Evolutionary conservation across 2,888 invertebrate species (phyloP).

Genomic region (Brachycybe producta): DNA sequence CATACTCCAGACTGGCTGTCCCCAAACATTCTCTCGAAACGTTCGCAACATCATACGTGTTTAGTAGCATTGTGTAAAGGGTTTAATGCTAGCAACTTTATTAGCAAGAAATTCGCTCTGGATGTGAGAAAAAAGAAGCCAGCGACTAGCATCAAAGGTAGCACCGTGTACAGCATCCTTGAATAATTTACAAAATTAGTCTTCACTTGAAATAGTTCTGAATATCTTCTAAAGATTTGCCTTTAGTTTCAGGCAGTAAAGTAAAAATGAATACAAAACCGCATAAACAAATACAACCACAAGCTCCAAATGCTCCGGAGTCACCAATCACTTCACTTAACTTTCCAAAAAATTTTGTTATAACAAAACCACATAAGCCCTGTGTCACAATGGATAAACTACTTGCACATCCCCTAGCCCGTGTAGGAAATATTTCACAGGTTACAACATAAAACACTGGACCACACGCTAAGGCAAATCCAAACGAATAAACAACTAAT

Average conservation of each 20-base stretch:
- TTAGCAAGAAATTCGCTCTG: too few species aligned
- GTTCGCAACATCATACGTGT: too few species aligned
- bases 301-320: constrained; percentile 8
- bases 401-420: constrained; percentile 3
- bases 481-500: not conserved
- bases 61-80: too few species aligned
- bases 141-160: too few species aligned
- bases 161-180: too few species aligned
- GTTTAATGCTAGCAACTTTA: too few species aligned
- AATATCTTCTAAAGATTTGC: constrained; percentile 9
- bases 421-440: constrained; percentile 5
- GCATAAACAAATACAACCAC: constrained; percentile 2
- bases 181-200: too few species aligned
- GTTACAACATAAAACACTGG: constrained; percentile 9
- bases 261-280: constrained; percentile 4
- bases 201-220: too few species aligned
- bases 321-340: constrained; percentile 10
- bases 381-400: constrained; percentile 1
- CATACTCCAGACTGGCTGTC: too few species aligned
- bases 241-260: constrained; percentile 12
- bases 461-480: constrained; percentile 1
- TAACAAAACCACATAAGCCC: constrained; percentile 8
- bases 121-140: too few species aligned
- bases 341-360: constrained; percentile 8
- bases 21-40: too few species aligned